Base-by-base conservation (phyloP, 2,888 invertebrate genomes). In the Teleiodes luculella region DNA sequence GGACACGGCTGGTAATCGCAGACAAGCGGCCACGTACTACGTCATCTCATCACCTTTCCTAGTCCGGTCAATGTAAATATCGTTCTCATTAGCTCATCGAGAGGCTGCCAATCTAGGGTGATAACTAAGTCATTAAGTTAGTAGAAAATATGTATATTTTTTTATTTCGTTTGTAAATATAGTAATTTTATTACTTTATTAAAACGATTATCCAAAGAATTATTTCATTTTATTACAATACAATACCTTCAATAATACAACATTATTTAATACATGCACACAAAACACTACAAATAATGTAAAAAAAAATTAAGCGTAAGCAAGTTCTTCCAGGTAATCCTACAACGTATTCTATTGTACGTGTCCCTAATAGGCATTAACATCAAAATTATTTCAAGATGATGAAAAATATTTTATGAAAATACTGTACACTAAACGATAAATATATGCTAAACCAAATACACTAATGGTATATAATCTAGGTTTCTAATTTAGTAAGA, bases 71-170 rank as follows among this genome's bases (percentile, higher is more conserved):
- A 74, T 87, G 86, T 89, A 86, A 82, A 86, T 87, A 86, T 67
- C 64, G 68, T 71, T 76, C 70, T 70, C 72, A 69, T 74, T 43
- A 79, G 87, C 86, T 88, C 87, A 87, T 87, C 86, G 77, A 74
- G 86, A 85, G 88, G 86, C 89, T 88, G 87, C 85, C n/a, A 76
- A 75, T 71, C 76, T 88, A 85, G 86, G 88, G 86, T 88, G 87
- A 78, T 85, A 85, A 86, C 88, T 89, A 88, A 89, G 89, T 89
- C 89, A 88, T 88, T 87, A 87, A 80, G 79, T 78, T 85, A 85
- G 74, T 78, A 71, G 70, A 76, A 76, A 68, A 69, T 76, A 71
- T 68, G 61, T 68, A 69, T 65, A 67, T 69, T 47, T 46, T 16
- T 67, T 63, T 66, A 60, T 66, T 72, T 77, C 64, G 74, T 80